Percentiles rank a stretch among this genome's conserved stretches.
Conservation (phyloP, 1,140 invertebrate genomes). For the Homarus americanus region DNA sequence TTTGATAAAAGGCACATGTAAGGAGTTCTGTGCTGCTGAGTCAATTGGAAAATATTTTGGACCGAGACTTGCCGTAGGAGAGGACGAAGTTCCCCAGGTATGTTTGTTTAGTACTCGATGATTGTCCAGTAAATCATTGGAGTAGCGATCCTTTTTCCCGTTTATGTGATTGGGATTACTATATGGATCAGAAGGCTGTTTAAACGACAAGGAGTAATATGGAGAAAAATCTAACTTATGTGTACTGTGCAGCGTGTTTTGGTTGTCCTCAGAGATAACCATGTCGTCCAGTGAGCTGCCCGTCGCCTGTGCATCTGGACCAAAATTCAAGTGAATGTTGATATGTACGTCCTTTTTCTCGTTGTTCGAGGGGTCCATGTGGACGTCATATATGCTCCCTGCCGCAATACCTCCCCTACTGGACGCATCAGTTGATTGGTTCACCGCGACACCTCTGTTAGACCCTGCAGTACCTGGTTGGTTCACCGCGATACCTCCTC, state of each 20-base stretch:
- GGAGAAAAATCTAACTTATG: neutral
- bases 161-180: neutral
- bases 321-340: conserved; percentile 18
- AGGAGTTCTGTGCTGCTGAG: neutral
- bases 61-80: neutral
- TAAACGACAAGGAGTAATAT: neutral
- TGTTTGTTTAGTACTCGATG: neutral
- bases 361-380: neutral
- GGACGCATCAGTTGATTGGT: neutral
- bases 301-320: neutral
- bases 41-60: neutral
- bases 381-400: neutral
- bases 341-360: neutral
- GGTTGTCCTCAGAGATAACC: neutral
- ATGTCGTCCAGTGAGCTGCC: neutral
- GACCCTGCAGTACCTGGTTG: too few species aligned
- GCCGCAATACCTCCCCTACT: neutral
- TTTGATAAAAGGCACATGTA: neutral
- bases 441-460: neutral
- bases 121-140: neutral
- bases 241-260: too few species aligned
- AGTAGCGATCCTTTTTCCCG: neutral
- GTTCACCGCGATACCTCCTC: too few species aligned
- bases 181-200: neutral
- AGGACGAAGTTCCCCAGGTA: neutral